Conservation (phyloP, 2,888 invertebrate species). For the Graphium colonna region DNA sequence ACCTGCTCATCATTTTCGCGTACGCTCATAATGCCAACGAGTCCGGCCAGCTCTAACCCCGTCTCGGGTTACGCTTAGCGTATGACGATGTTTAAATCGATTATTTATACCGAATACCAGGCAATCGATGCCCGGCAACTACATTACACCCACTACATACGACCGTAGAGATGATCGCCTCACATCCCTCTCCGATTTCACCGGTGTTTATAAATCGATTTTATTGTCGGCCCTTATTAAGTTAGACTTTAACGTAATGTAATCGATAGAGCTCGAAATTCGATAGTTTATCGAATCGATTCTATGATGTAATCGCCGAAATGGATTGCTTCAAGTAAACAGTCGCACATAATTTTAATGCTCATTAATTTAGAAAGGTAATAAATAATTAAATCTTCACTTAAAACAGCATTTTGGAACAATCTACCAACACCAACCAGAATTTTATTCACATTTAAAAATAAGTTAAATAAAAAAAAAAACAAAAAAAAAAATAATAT, state of each 20-base stretch:
- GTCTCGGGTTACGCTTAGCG: slow-evolving; percentile 51
- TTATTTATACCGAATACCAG: slow-evolving; percentile 60
- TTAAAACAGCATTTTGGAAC: no score
- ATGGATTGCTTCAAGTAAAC: slow-evolving; percentile 31
- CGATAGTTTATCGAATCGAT: slow-evolving; percentile 36
- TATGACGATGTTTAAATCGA: slow-evolving; percentile 59
- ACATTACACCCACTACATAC: slow-evolving; percentile 57
- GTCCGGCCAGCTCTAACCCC: slow-evolving; percentile 49
- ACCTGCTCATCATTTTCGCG: slow-evolving; percentile 58
- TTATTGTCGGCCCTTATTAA: slow-evolving; percentile 36
- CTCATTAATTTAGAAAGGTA: no score
- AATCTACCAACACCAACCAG: no score
- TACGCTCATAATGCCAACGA: slow-evolving; percentile 48
- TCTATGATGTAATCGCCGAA: slow-evolving; percentile 34
- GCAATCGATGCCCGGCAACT: slow-evolving; percentile 48
- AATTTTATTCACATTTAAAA: no score
- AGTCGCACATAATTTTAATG: no score
- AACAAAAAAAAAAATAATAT: no score
- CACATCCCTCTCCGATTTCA: slow-evolving; percentile 52
- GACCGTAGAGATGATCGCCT: slow-evolving; percentile 36
- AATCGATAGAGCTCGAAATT: slow-evolving; percentile 30
- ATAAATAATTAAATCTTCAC: no score
- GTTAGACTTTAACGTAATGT: slow-evolving; percentile 38
- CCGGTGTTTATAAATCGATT: slow-evolving; percentile 44
- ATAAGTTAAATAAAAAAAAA: slow-evolving; percentile 24